These are phyloP conservation scores for Echinarachnius parma DNA, from an alignment of 53 echinoderm and acorn worm genomes.

Conservation along the genomic window DNA sequence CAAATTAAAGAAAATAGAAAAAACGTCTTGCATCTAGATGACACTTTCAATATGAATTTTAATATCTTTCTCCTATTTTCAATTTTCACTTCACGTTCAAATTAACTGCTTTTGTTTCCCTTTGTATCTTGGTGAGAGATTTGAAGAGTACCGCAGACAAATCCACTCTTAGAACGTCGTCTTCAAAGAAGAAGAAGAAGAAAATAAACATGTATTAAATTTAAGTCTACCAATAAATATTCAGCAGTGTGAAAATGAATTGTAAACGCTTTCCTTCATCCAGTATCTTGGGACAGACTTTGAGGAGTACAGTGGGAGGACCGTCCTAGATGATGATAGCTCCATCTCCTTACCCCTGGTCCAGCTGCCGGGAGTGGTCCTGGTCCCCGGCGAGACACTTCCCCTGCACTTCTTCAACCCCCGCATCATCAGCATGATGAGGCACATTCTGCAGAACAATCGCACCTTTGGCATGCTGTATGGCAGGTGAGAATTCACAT, in stretches of 20 bases:
- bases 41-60: neutral
- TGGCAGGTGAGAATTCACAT: constrained; percentile 67
- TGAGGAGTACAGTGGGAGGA: constrained; percentile 96
- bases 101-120: too few relatives aligned
- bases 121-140: too few relatives aligned
- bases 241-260: neutral
- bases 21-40: too few relatives aligned
- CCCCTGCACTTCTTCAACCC: constrained; percentile 93
- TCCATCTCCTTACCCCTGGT: constrained; percentile 75
- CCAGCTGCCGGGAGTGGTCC: constrained; percentile 76
- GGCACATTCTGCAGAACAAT: constrained; percentile 81
- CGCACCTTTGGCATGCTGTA: constrained; percentile 95
- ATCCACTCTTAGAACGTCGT: neutral
- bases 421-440: constrained; percentile 86
- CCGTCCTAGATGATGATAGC: constrained; percentile 91
- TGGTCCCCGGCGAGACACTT: constrained; percentile 90
- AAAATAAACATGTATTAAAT: too few relatives aligned
- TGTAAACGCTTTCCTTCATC: neutral
- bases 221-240: neutral
- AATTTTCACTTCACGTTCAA: too few relatives aligned
- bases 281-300: constrained; percentile 92
- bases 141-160: too few relatives aligned
- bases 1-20: too few relatives aligned
- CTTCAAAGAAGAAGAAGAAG: neutral
- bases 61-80: neutral